These are phyloP conservation scores for Solea solea DNA, from an alignment of 2,113 vertebrate genomes.

Conservation along the genomic window DNA sequence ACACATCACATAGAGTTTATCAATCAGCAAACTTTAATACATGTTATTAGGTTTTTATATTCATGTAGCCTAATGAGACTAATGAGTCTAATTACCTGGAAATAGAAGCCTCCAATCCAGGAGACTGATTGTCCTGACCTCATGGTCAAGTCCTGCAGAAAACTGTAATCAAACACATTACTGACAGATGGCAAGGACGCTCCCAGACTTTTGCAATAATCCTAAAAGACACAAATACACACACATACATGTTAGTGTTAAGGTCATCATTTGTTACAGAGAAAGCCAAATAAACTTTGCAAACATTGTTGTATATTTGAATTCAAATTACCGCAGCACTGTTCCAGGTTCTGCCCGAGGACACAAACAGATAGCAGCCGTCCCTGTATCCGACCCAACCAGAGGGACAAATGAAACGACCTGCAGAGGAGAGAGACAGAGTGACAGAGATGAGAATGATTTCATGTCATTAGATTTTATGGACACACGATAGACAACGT, in stretches of 20 bases:
- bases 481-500: not conserved
- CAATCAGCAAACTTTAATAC: not conserved
- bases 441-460: not conserved
- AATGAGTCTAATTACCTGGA: not conserved
- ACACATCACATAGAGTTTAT: not conserved
- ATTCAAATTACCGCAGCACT: not conserved
- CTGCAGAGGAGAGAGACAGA: not conserved
- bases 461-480: not conserved
- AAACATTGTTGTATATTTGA: not conserved
- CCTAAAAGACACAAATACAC: not conserved
- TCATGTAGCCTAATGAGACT: not conserved
- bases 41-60: not conserved
- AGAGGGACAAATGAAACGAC: not conserved
- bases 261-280: no score
- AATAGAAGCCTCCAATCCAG: conserved; percentile 13
- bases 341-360: not conserved
- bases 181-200: not conserved
- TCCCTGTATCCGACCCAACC: conserved; percentile 2
- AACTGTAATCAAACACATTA: conserved; percentile 1
- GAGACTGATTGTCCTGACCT: not conserved
- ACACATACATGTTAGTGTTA: not conserved
- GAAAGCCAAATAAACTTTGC: not conserved
- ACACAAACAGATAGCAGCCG: not conserved
- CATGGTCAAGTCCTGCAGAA: not conserved
- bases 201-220: not conserved